Percentiles rank a stretch among this genome's conserved stretches.
These are phyloP conservation scores for Taenaris catops DNA, from an alignment of 2,888 invertebrate species.

Conservation along the genomic window DNA sequence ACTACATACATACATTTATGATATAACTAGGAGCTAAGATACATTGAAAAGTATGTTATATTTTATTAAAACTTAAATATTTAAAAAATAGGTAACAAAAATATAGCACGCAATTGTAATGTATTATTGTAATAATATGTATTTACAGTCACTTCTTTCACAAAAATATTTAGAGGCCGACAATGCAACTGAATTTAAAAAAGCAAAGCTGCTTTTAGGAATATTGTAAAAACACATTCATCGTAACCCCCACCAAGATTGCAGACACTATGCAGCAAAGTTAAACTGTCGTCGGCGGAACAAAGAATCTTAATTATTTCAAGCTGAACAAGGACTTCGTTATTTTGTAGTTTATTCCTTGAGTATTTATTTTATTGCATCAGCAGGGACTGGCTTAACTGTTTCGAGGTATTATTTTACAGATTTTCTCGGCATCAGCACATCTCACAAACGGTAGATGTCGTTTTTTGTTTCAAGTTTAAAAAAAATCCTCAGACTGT, in stretches of 20 bases:
- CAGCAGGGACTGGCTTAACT: constrained; percentile 53
- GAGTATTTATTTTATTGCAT: constrained; percentile 68
- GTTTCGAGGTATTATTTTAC: constrained; percentile 58
- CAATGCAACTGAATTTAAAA: too few relatives aligned
- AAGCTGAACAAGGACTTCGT: constrained; percentile 58
- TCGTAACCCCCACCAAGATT: constrained; percentile 26
- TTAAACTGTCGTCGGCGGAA: constrained; percentile 39
- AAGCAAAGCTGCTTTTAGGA: constrained; percentile 14
- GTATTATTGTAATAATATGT: constrained; percentile 27
- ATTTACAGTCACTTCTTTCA: too few relatives aligned
- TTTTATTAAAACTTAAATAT: too few relatives aligned
- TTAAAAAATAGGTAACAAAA: too few relatives aligned
- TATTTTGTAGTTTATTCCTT: constrained; percentile 44
- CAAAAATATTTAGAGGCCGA: too few relatives aligned
- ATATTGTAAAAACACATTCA: constrained; percentile 22
- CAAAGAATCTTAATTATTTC: constrained; percentile 74
- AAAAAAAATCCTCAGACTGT: too few relatives aligned
- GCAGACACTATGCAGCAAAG: constrained; percentile 32
- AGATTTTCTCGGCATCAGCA: constrained; percentile 62
- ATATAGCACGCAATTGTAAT: neutral
- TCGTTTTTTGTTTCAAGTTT: too few relatives aligned
- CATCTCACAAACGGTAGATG: constrained; percentile 30
- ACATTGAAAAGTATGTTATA: too few relatives aligned
- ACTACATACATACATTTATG: too few relatives aligned
- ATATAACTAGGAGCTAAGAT: too few relatives aligned